These are phyloP conservation scores for Drosophila recens DNA, from an alignment of 2,888 invertebrate genomes.

Conservation along the genomic window DNA sequence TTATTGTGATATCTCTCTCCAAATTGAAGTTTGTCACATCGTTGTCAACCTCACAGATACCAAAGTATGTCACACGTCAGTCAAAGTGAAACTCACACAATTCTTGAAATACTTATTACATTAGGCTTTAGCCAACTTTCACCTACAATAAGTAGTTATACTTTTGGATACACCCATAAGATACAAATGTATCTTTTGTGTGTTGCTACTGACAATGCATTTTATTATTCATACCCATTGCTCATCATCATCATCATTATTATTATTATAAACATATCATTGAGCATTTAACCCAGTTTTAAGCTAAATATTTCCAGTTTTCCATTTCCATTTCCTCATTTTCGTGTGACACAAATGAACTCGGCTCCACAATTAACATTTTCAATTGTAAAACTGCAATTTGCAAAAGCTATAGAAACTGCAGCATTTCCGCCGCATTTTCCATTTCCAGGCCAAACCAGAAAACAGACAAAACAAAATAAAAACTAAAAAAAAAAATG, in stretches of 20 bases:
- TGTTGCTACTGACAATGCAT: constrained; percentile 39
- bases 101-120: constrained; percentile 43
- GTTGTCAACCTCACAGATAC: constrained; percentile 1
- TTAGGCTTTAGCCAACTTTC: constrained; percentile 46
- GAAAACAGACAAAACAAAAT: background rate
- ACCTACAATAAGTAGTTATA: constrained; percentile 18
- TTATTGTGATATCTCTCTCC: constrained; percentile 2
- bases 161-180: constrained; percentile 6
- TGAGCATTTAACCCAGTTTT: constrained; percentile 66
- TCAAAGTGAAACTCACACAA: constrained; percentile 50
- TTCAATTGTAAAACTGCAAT: constrained; percentile 45
- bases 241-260: constrained; percentile 14
- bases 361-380: constrained; percentile 54
- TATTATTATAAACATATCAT: constrained; percentile 46
- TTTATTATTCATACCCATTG: constrained; percentile 13
- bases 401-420: constrained; percentile 44
- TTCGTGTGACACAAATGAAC: constrained; percentile 38
- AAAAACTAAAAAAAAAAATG: background rate
- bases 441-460: constrained; percentile 39
- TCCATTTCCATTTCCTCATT: constrained; percentile 39
- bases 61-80: constrained; percentile 49
- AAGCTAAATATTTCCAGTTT: constrained; percentile 9
- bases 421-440: constrained; percentile 46
- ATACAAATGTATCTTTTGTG: constrained; percentile 11
- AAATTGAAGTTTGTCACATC: constrained; percentile 4